Conservation (phyloP, 2,888 invertebrate genomes). For the Melinopterus prodromus region DNA sequence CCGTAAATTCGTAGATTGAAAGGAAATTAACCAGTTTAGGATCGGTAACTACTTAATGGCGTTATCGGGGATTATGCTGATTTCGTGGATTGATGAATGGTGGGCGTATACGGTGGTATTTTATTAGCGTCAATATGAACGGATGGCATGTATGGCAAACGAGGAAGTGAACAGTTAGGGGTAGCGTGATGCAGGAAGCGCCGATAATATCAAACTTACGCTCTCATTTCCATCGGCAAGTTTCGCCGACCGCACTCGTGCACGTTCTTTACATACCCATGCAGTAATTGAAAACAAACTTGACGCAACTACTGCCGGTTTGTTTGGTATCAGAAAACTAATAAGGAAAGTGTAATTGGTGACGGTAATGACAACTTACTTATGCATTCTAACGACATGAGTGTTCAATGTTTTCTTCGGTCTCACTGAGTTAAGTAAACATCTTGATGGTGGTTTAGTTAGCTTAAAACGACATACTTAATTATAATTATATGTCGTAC, state of each 20-base stretch:
- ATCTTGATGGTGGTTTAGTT: no score
- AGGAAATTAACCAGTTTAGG: neutral
- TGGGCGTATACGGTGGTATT: neutral
- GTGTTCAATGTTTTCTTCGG: neutral
- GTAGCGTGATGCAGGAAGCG: slow-evolving; percentile 45
- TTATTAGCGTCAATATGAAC: neutral
- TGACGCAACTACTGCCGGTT: neutral
- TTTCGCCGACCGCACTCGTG: neutral
- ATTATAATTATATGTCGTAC: no score
- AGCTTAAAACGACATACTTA: no score
- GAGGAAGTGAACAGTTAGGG: slow-evolving; percentile 49
- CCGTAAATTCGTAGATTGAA: neutral
- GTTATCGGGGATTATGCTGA: neutral
- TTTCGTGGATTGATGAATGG: neutral
- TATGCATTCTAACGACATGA: neutral
- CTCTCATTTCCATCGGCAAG: slow-evolving; percentile 36
- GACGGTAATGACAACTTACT: neutral
- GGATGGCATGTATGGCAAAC: slow-evolving; percentile 34
- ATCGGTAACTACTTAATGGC: neutral
- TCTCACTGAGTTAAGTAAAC: no score
- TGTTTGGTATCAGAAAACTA: neutral
- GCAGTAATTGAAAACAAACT: neutral
- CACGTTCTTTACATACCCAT: neutral
- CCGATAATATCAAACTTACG: slow-evolving; percentile 38
- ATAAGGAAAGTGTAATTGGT: neutral